Percentiles rank a stretch among this genome's conserved stretches.
phyloP scores from a whole-genome alignment of 2,113 vertebrate species.

The Xyrauchen texanus region DNA sequence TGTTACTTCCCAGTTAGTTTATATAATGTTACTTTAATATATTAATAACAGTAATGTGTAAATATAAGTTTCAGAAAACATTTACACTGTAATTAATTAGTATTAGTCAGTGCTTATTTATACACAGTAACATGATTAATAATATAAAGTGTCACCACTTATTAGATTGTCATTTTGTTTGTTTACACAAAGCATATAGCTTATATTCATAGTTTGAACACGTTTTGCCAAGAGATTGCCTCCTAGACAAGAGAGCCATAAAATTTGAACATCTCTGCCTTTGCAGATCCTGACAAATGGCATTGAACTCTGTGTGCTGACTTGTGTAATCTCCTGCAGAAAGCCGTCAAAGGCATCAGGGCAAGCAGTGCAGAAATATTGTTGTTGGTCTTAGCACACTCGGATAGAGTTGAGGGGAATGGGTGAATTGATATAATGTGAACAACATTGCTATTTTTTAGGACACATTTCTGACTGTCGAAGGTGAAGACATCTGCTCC shows the following conservation, averaged over 20 bases:
- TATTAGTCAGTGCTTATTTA: no score
- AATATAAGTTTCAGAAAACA: no score
- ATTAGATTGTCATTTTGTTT: neutral
- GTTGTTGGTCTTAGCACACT: slow-evolving; percentile 19
- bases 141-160: no score
- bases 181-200: neutral
- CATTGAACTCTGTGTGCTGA: slow-evolving; percentile 33
- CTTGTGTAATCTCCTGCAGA: slow-evolving; percentile 45
- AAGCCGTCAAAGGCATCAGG: slow-evolving; percentile 25
- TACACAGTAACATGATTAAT: no score
- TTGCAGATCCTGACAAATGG: slow-evolving; percentile 42
- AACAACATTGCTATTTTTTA: slow-evolving; percentile 12
- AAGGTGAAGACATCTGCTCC: neutral
- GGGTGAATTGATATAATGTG: slow-evolving; percentile 9
- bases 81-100: no score
- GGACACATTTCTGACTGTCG: neutral
- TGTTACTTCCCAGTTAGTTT: no score
- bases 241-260: slow-evolving; percentile 20
- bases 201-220: neutral
- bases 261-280: slow-evolving; percentile 18
- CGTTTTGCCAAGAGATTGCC: neutral
- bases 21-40: no score
- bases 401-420: slow-evolving; percentile 7
- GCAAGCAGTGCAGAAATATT: slow-evolving; percentile 16
- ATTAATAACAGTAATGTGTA: no score